Base-by-base conservation (phyloP, 2,797 vertebrate species). In the Ficedula albicollis region DNA sequence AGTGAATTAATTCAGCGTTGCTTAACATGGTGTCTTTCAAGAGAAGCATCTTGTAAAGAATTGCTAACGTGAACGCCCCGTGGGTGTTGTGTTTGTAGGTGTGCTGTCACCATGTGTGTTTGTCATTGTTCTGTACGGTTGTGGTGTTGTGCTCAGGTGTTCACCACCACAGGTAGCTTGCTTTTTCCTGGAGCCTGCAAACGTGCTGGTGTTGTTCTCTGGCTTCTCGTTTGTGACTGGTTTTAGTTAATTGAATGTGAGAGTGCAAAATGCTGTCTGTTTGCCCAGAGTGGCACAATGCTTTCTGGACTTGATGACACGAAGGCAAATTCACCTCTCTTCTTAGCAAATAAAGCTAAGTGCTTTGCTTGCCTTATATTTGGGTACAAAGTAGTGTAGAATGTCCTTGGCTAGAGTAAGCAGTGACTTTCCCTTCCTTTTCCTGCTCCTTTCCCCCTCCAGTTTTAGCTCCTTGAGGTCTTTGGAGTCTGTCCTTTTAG, bases 221-320 rank as follows among this genome's bases (percentile, higher is more conserved):
- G 88, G 51, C 90, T 90, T 96, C 84, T 86, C 11, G 16, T 92
- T 92, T 70, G 75, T 90, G 52, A 70, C 66, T 92, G 62, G 22
- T 60, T 68, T 74, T 59, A 82, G 46, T 85, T 49, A 76, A 70
- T 46, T 86, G 43, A 74, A 58, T 77, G 38, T 83, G 43, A 64
- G 63, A 81, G 79, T 70, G 84, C 86, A 46, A 87, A 91, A 93
- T 84, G 91, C 89, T 88, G 76, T 32, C 46, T 77, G 36, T 51
- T 49, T 6, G 25, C 78, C 79, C 63, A 27, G 64, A 59, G 60
- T 30, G 59, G 54, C 74, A 91, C 77, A 77, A 46, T 89, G 76
- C 39, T 26, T 79, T 83, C 72, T 81, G 78, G 43, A 60, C 41
- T 77, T 87, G 4, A 10, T 67, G n/a, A 15, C n/a, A 20, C 8